These are phyloP conservation scores for Tokudaia tokunoshimensis DNA, from an alignment of 2,797 vertebrate species.

Conservation along the genomic window DNA sequence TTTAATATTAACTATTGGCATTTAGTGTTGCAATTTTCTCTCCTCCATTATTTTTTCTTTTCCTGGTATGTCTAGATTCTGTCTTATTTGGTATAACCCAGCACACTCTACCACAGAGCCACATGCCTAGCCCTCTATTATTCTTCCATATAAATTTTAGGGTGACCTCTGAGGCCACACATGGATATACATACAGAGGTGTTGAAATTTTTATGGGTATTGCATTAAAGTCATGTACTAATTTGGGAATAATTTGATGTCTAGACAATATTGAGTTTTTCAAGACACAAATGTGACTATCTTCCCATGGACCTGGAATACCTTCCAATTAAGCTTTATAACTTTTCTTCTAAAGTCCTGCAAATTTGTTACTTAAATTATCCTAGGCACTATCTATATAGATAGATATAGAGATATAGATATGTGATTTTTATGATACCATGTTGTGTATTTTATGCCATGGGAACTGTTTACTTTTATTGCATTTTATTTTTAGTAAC, in stretches of 20 bases:
- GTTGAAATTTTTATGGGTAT: not conserved
- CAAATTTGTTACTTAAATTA: conserved; percentile 7
- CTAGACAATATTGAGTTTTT: not conserved
- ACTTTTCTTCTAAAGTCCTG: not conserved
- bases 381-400: not conserved
- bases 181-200: not conserved
- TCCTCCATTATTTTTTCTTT: not conserved
- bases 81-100: not conserved
- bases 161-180: not conserved
- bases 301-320: not conserved
- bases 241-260: not conserved
- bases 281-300: not conserved
- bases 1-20: not conserved
- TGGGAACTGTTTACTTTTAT: not conserved
- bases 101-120: not conserved
- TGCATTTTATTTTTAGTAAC: not conserved
- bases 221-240: conserved; percentile 3
- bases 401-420: not conserved
- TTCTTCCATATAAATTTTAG: not conserved
- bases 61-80: not conserved
- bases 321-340: not conserved
- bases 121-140: not conserved
- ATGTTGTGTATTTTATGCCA: not conserved
- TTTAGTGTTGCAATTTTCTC: not conserved
- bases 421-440: not conserved